Percentiles rank a stretch among this genome's conserved stretches.
These are phyloP conservation scores for Ictalurus punctatus DNA, from an alignment of 2,113 vertebrate genomes.

Conservation along the genomic window DNA sequence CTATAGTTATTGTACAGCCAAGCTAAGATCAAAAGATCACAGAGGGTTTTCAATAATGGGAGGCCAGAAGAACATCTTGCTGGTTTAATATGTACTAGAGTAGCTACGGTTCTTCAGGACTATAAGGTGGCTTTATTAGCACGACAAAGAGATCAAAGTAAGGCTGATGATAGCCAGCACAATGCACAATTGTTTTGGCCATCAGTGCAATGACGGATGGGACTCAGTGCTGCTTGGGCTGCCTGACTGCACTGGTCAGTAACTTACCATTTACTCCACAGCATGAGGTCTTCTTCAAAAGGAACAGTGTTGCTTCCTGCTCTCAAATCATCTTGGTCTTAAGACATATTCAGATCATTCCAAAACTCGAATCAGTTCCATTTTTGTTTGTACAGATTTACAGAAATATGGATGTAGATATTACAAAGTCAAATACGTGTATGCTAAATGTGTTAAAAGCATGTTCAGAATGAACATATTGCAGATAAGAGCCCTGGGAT, in stretches of 20 bases:
- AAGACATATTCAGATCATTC: background rate
- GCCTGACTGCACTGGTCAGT: background rate
- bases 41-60: background rate
- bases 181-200: conserved; percentile 37
- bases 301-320: background rate
- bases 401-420: background rate
- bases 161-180: conserved; percentile 34
- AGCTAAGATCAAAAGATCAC: background rate
- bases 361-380: background rate
- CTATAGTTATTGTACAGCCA: background rate
- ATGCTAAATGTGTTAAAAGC: background rate
- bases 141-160: conserved; percentile 52
- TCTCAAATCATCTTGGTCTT: background rate
- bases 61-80: background rate
- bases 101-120: conserved; percentile 14
- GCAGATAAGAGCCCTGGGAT: background rate
- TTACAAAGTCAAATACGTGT: background rate
- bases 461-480: background rate
- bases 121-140: conserved; percentile 41
- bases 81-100: conserved; percentile 32
- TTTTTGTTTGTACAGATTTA: background rate
- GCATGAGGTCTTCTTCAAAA: background rate
- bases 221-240: conserved; percentile 26
- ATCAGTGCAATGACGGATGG: conserved; percentile 43
- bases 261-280: background rate